These are phyloP conservation scores for Adelosebastes latens DNA, from an alignment of 2,797 vertebrate genomes.

Conservation along the genomic window DNA sequence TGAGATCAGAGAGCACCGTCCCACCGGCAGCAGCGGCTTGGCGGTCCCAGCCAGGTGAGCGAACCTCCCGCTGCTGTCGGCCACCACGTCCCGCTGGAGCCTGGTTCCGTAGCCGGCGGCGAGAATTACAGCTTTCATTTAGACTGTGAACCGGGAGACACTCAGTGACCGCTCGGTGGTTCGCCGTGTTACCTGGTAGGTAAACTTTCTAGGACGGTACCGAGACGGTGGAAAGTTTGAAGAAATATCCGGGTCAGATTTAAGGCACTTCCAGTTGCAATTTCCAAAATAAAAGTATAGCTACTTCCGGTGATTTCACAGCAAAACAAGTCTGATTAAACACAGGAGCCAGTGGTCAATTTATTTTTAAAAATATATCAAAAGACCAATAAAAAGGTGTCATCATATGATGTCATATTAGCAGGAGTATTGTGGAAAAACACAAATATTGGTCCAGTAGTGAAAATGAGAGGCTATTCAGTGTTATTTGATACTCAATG, in stretches of 20 bases:
- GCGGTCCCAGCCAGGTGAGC: constrained; percentile 74
- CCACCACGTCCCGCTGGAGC: constrained; percentile 81
- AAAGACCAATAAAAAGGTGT: background rate
- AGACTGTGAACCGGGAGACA: background rate
- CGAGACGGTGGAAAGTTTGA: accelerated
- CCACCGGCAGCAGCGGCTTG: constrained; percentile 86
- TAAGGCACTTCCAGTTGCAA: background rate
- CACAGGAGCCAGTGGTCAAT: background rate
- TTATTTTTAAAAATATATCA: background rate
- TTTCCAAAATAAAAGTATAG: background rate
- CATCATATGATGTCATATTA: too few relatives aligned
- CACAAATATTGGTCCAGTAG: background rate
- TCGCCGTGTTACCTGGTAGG: accelerated
- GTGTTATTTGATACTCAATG: background rate
- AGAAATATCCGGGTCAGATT: too few relatives aligned
- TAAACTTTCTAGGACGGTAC: background rate
- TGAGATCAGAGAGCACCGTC: constrained; percentile 69
- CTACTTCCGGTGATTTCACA: too few relatives aligned
- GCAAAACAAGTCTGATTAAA: too few relatives aligned
- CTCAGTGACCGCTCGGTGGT: accelerated
- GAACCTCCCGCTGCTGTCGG: constrained; percentile 73
- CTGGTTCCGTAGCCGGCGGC: constrained; percentile 88
- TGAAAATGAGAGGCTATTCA: background rate
- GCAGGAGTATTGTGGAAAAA: background rate
- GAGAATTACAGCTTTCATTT: constrained; percentile 86